These are phyloP conservation scores for Chloropsis hardwickii DNA, from an alignment of 2,113 vertebrate genomes.

Conservation along the genomic window DNA sequence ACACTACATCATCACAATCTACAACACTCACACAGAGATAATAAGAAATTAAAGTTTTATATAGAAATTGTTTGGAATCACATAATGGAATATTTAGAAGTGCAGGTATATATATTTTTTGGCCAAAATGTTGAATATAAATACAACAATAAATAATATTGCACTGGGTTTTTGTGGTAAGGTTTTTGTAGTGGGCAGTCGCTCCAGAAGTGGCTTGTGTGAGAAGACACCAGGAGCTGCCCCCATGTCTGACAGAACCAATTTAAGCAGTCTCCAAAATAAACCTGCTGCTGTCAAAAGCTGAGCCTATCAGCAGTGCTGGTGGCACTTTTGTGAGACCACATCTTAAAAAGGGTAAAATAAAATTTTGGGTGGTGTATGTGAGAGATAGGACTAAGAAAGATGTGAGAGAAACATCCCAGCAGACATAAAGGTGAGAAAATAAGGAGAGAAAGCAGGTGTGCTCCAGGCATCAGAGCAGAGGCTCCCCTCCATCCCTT, in stretches of 20 bases:
- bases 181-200: background rate
- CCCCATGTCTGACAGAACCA: background rate
- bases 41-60: background rate
- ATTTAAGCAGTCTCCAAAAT: background rate
- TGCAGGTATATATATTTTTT: background rate
- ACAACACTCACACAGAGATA: background rate
- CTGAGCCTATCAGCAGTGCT: background rate
- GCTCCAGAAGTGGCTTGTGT: background rate
- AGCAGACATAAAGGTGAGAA: background rate
- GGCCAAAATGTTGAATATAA: background rate
- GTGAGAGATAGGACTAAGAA: background rate
- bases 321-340: background rate
- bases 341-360: background rate
- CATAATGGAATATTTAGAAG: background rate
- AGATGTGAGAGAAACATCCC: background rate
- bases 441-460: background rate
- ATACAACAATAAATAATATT: background rate
- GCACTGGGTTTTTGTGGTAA: rapidly evolving
- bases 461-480: rapidly evolving
- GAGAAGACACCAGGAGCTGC: background rate
- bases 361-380: background rate
- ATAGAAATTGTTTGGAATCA: background rate
- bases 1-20: background rate
- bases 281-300: background rate
- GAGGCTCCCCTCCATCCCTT: background rate